Conservation (phyloP, 2,113 vertebrate genomes). For the Scortum barcoo region DNA sequence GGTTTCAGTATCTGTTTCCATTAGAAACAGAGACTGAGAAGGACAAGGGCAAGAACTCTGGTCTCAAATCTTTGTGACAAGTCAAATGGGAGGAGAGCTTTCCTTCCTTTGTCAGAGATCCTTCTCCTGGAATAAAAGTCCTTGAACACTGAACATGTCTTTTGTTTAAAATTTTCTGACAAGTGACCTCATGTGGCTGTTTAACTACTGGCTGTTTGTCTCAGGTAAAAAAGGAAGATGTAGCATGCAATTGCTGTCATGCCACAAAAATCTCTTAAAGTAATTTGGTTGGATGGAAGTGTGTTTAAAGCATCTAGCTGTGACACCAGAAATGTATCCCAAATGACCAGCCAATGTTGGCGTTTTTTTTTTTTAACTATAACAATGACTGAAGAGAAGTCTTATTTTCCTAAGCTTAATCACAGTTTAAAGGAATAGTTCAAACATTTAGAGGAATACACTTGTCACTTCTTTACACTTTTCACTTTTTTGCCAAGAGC, state of each 20-base stretch:
- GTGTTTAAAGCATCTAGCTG: neutral
- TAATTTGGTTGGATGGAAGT: neutral
- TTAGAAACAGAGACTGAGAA: neutral
- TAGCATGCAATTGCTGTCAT: neutral
- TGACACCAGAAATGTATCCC: neutral
- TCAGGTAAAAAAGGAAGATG: neutral
- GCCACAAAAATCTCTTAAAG: neutral
- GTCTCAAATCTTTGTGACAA: neutral
- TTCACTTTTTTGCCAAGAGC: too few species aligned
- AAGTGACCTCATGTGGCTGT: neutral
- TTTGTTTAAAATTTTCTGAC: neutral
- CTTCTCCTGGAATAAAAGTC: neutral
- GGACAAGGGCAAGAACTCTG: neutral
- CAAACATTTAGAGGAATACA: too few species aligned
- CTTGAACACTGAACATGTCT: neutral
- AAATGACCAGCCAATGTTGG: neutral
- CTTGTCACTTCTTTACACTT: too few species aligned
- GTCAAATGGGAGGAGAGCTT: conserved; percentile 3
- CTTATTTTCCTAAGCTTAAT: too few species aligned
- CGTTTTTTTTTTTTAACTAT: too few species aligned
- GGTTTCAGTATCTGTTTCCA: conserved; percentile 32
- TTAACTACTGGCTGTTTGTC: neutral
- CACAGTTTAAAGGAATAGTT: too few species aligned
- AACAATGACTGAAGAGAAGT: too few species aligned
- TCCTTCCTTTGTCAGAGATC: neutral